Conservation (phyloP, 2,888 invertebrate species). For the Lottia scabra region DNA sequence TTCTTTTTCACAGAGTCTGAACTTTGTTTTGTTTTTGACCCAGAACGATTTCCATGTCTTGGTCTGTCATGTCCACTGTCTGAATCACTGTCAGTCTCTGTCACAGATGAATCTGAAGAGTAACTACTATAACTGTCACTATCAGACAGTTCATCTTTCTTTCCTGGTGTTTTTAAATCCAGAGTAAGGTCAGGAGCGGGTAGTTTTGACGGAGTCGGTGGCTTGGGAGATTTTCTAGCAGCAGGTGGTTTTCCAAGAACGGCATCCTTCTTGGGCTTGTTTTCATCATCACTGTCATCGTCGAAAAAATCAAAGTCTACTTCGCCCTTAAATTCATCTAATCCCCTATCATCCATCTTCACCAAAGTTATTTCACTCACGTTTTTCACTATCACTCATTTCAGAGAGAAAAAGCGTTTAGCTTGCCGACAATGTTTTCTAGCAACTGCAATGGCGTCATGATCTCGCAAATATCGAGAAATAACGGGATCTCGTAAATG, state of each 20-base stretch:
- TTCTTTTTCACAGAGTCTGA: slow-evolving; percentile 13
- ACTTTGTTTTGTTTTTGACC: slow-evolving; percentile 13
- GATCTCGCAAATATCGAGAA: slow-evolving; percentile 2
- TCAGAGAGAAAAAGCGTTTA: neutral
- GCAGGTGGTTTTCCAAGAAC: slow-evolving; percentile 17
- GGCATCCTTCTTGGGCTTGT: slow-evolving; percentile 15
- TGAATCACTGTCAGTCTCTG: slow-evolving; percentile 24
- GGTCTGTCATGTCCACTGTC: slow-evolving; percentile 11
- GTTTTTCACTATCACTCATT: neutral
- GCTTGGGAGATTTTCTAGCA: slow-evolving; percentile 18
- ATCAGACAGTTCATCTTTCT: slow-evolving; percentile 2
- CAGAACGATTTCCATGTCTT: slow-evolving; percentile 14
- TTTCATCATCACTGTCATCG: slow-evolving; percentile 30
- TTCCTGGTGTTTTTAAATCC: neutral
- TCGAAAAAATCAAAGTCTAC: slow-evolving; percentile 57
- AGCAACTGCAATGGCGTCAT: slow-evolving; percentile 14
- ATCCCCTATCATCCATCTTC: slow-evolving; percentile 15
- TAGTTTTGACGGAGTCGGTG: slow-evolving; percentile 16
- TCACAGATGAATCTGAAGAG: slow-evolving; percentile 20
- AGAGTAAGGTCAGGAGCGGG: slow-evolving; percentile 7
- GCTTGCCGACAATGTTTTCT: slow-evolving; percentile 21
- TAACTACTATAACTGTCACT: slow-evolving; percentile 26
- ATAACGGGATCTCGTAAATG: slow-evolving; percentile 5
- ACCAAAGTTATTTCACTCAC: neutral
- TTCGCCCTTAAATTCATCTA: slow-evolving; percentile 23